Evolutionary conservation across 2,113 vertebrate genomes (phyloP), one percentile per base, ranked within the genome.

Genomic region (Tretioscincus oriximinensis): DNA sequence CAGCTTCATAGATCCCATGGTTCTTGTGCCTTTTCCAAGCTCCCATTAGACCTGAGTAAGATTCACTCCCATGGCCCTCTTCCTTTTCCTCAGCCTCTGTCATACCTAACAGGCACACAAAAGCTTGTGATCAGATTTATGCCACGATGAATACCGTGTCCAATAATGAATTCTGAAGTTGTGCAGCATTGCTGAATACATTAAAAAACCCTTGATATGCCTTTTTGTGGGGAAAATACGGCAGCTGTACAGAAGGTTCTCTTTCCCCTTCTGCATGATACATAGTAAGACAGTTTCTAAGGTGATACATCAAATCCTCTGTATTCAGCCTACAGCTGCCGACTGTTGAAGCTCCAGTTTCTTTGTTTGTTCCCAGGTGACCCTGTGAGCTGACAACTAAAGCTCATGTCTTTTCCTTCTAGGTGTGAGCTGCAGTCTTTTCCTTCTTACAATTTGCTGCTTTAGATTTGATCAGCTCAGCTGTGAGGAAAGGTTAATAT

Each of bases 301-400:
- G 81, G 79, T 86, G 85, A 81, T 58, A 28, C 73, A 61, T 9
- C 76, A 86, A 83, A 76, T 68, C 58, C 28, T 87, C 85, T 89
- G 24, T 73, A 84, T 81, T 65, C 45, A 73, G 80, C 41, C 81
- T 90, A 45, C 21, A 82, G 35, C 67, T 86, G 66, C 0, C 1
- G 7, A 77, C 2, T 73, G 9, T 24, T 83, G 65, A 68, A 79
- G 35, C 76, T 90, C 80, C 72, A 9, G 31, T 90, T 91, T 90
- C 79, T 69, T 85, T 88, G 63, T 70, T 54, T 74, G 61, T 84
- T 81, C 71, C 58, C 60, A 54, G 74, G 82, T 90, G 78, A 71
- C 26, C 58, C 49, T 0, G 0, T 63, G 76, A 88, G 24, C 65
- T 77, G 77, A 67, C 77, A 72, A 20, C 81, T 76, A 76, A 82